Base-by-base conservation (phyloP, 2,797 vertebrate species). In the Ara ararauna region DNA sequence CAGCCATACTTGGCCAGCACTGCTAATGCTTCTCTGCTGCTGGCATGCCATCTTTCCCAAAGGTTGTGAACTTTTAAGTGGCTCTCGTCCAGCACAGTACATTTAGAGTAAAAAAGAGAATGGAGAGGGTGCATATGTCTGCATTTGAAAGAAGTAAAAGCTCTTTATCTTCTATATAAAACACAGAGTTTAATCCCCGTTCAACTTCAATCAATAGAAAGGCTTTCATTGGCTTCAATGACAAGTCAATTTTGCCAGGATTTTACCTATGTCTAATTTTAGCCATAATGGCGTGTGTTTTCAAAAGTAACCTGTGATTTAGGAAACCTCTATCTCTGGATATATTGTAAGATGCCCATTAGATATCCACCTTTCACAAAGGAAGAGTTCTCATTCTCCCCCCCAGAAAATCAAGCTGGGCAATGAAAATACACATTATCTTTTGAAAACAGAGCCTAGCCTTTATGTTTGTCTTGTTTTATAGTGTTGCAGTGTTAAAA, bases 401-500 rank as follows among this genome's bases (percentile, higher is more conserved):
- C 27, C 18, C 11, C 2, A 8, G 6, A 51, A 90, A 80, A 54
- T 68, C 34, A 95, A 85, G 42, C 10, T 45, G 38, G 42, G n/a
- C 68, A 92, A 62, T 30, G 42, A 80, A 83, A 93, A 90, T 51
- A 86, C 91, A 56, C 23, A 91, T 8, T 3, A 44, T 16, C 50
- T 72, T 62, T 87, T 73, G 78, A 75, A 85, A 92, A 70, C 64
- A 44, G 45, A 85, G 23, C 27, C 56, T 47, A 11, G 2, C 60
- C 36, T 70, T 47, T 45, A 26, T 54, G 81, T 79, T 92, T 90
- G 70, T 81, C 81, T 92, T 92, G 9, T 60, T 83, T 23, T 73
- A n/a, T 71, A 80, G 26, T 22, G 50, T 93, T 84, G 78, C 24
- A 53, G 53, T 75, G 75, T 93, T 87, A 96, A 95, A 96, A 93